These are phyloP conservation scores for Archaeoteleia sp. DNA, from an alignment of 2,888 invertebrate species.

Conservation along the genomic window DNA sequence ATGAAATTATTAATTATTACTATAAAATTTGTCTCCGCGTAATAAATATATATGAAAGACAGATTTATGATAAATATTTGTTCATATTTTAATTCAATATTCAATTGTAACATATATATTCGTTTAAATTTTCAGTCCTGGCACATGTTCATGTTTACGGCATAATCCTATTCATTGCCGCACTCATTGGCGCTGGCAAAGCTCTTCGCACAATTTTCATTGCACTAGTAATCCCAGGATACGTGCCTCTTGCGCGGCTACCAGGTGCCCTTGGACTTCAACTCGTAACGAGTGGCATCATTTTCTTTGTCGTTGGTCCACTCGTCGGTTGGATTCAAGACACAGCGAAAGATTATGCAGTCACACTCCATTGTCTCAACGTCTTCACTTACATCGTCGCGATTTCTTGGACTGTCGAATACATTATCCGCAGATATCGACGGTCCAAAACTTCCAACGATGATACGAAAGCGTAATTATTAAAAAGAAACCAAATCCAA, in stretches of 20 bases:
- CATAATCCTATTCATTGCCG: slow-evolving; percentile 78
- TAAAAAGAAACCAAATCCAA: neutral
- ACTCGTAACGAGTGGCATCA: slow-evolving; percentile 80
- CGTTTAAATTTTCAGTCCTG: slow-evolving; percentile 77
- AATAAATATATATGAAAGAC: too few species aligned
- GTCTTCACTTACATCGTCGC: slow-evolving; percentile 81
- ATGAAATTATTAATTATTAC: too few species aligned
- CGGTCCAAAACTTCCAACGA: slow-evolving; percentile 8
- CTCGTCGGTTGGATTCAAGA: slow-evolving; percentile 82
- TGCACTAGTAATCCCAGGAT: slow-evolving; percentile 83
- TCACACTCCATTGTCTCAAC: slow-evolving; percentile 81
- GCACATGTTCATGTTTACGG: slow-evolving; percentile 79
- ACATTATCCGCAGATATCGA: slow-evolving; percentile 62
- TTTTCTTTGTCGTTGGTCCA: slow-evolving; percentile 80
- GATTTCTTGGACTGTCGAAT: slow-evolving; percentile 80
- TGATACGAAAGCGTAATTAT: slow-evolving; percentile 8
- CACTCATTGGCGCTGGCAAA: slow-evolving; percentile 83
- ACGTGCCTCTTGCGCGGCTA: slow-evolving; percentile 82
- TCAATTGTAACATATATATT: neutral
- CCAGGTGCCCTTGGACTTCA: slow-evolving; percentile 84
- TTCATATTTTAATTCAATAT: too few species aligned
- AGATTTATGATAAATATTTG: too few species aligned
- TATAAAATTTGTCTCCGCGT: too few species aligned
- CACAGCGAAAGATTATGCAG: slow-evolving; percentile 77
- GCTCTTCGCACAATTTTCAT: slow-evolving; percentile 84